Conservation (phyloP, 2,113 vertebrate genomes). For the cattle (Bos taurus) region DNA sequence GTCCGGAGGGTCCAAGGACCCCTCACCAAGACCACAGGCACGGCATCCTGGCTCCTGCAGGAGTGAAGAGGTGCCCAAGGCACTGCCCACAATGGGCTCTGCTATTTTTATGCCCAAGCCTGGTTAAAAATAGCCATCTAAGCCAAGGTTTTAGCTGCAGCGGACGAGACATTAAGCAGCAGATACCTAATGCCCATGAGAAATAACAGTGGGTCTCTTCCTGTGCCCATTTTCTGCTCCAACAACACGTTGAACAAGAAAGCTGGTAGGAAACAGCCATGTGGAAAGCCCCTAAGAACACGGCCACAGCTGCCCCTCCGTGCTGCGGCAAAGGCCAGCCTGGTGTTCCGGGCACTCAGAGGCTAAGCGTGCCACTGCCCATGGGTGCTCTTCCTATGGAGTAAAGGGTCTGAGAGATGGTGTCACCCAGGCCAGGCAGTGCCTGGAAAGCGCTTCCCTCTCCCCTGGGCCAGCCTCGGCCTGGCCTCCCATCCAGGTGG, state of each 20-base stretch:
- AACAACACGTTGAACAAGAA: neutral
- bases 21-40: neutral
- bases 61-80: neutral
- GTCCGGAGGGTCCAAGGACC: neutral
- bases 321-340: neutral
- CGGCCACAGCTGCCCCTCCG: fast-evolving
- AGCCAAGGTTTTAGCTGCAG: slow-evolving; percentile 70
- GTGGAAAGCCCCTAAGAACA: neutral
- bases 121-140: slow-evolving; percentile 78
- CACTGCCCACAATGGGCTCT: slow-evolving; percentile 11
- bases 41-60: neutral
- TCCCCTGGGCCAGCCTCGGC: neutral
- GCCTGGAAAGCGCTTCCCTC: fast-evolving
- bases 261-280: neutral
- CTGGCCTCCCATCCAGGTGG: neutral
- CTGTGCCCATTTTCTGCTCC: neutral
- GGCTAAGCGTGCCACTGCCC: neutral
- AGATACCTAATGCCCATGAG: slow-evolving; percentile 38
- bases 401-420: fast-evolving
- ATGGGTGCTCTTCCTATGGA: fast-evolving
- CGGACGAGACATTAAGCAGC: slow-evolving; percentile 57
- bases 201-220: fast-evolving
- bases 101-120: neutral
- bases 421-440: neutral
- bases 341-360: neutral